Evolutionary conservation across 2,797 vertebrate genomes (phyloP), one percentile per base, ranked within the genome.

Genomic region (Tarsius wallacei): DNA sequence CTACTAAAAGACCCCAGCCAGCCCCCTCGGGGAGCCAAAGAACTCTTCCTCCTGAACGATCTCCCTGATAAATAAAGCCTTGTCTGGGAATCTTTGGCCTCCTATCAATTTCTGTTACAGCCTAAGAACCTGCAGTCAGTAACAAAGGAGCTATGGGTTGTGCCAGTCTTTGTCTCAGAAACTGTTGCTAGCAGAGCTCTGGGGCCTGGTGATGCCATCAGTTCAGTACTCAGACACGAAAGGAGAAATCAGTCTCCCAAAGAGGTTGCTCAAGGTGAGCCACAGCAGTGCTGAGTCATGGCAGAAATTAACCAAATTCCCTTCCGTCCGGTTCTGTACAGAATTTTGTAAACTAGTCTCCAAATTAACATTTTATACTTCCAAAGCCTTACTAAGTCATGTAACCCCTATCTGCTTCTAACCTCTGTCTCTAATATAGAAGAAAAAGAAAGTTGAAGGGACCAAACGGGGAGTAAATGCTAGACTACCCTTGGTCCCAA

Each of bases 181-280:
- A 36, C 11, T 12, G 11, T 12, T 31, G 11, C 16, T 55, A 17
- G 31, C 4, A 2, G 8, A 33, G 9, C 2, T 33, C 28, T 49
- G 57, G 26, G 31, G 22, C 16, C 14, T 24, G 2, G 28, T 24
- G 19, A 26, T 1, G 5, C 42, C 49, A 49, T 68, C 36, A 36
- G 5, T 9, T 68, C 49, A 17, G 68, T 26, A 22, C 31, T 82
- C 19, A 76, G 28, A 9, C 88, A 71, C 9, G 21, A 87, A 51
- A n/a, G 6, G 13, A 24, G 33, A 28, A 51, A 53, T n/a, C 16
- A 0, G 14, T 33, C 15, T 4, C 59, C 7, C 2, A 28, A 33
- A 10, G 42, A 53, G 22, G 22, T 22, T 21, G 3, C 33, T 19
- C 5, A 31, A 3, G 7, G 11, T 31, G 6, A 5, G 8, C 51